Evolutionary conservation across 1,140 invertebrate genomes (phyloP).

Genomic region (Rhyzopertha dominica): DNA sequence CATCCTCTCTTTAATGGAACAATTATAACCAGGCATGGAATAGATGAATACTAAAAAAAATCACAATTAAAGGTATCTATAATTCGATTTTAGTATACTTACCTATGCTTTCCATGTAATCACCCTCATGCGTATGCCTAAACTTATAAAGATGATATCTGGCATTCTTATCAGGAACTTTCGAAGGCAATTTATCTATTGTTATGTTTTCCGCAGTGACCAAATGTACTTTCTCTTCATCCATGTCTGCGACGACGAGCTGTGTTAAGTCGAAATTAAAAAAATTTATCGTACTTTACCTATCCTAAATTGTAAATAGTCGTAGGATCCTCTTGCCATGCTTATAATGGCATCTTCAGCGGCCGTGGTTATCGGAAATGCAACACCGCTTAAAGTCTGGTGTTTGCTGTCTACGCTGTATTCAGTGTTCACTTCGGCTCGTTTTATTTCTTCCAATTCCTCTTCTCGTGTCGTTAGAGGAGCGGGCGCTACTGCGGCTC

Average conservation of each 20-base stretch:
- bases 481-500: slow-evolving; percentile 71
- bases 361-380: slow-evolving; percentile 85
- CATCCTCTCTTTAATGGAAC: slow-evolving; percentile 95
- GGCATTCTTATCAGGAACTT: slow-evolving; percentile 77
- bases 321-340: slow-evolving; percentile 58
- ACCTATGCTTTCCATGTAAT: slow-evolving; percentile 79
- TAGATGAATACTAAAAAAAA: slow-evolving; percentile 79
- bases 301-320: slow-evolving; percentile 75
- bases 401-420: slow-evolving; percentile 81
- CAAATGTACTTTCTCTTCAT: slow-evolving; percentile 72
- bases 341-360: slow-evolving; percentile 70
- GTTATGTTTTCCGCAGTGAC: slow-evolving; percentile 58
- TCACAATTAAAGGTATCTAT: slow-evolving; percentile 1
- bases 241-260: slow-evolving; percentile 54
- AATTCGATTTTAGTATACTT: slow-evolving; percentile 34
- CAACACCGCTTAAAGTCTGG: slow-evolving; percentile 85
- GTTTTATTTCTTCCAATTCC: slow-evolving; percentile 75
- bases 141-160: slow-evolving; percentile 91
- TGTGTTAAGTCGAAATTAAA: too few relatives aligned
- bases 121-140: slow-evolving; percentile 88
- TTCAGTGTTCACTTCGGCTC: slow-evolving; percentile 69
- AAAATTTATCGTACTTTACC: slow-evolving; percentile 41
- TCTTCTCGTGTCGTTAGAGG: slow-evolving; percentile 87
- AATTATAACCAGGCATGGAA: slow-evolving; percentile 93
- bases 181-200: slow-evolving; percentile 60